Percentiles rank a stretch among this genome's conserved stretches.
phyloP scores from a whole-genome alignment of 30 jellyfish, hydroid and myxozoan genomes.

The Nemopilema nomurai region DNA sequence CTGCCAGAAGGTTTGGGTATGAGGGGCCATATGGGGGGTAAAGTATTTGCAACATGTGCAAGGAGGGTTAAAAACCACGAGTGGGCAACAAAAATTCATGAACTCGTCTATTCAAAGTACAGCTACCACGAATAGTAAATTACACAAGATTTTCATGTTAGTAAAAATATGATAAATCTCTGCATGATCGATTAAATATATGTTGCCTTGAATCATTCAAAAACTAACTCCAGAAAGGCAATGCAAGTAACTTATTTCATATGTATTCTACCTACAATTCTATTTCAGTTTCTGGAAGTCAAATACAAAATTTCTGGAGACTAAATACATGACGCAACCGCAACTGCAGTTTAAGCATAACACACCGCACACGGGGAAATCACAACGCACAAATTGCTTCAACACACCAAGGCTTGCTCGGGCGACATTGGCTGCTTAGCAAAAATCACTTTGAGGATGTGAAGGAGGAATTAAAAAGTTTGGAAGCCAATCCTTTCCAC shows the following conservation, averaged over 20 bases:
- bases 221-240: background rate
- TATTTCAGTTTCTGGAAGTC: background rate
- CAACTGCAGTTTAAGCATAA: background rate
- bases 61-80: no score
- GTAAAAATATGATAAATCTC: background rate
- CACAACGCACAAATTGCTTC: background rate
- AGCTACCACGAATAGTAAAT: background rate
- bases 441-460: background rate
- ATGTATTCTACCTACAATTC: background rate
- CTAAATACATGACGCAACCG: background rate
- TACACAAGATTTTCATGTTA: background rate
- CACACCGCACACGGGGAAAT: background rate
- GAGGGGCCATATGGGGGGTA: no score
- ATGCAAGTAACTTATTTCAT: background rate
- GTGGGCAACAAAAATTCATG: no score
- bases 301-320: background rate
- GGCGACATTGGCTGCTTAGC: background rate
- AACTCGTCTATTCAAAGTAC: no score
- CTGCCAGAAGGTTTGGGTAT: no score
- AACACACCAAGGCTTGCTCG: background rate
- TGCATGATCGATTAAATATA: background rate
- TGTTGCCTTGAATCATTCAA: background rate
- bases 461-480: background rate
- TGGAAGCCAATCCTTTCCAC: background rate
- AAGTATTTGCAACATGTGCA: no score